Base-by-base conservation (phyloP, 2,113 vertebrate genomes). In the Blennius ocellaris region DNA sequence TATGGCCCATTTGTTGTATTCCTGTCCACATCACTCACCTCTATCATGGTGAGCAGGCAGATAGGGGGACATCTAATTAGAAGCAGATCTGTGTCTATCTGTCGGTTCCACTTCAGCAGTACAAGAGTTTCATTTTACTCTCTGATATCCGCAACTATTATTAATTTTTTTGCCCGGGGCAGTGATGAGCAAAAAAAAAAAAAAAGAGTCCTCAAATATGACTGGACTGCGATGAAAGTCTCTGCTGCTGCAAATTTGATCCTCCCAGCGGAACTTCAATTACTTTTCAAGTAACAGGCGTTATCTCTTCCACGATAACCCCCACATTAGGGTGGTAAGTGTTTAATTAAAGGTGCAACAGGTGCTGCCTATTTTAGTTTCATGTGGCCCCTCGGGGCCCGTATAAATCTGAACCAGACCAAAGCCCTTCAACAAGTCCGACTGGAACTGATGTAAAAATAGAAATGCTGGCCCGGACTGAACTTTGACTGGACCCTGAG, bases 291-390 rank as follows among this genome's bases (percentile, higher is more conserved):
- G 40, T 14, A 39, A 54, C 41, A 61, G 68, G 11, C n/a, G 3
- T 56, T 11, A 69, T 55, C 14, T 53, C 39, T 15, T 8, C 14
- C 61, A 10, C 4, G 12, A 72, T 51, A 38, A 58, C 21, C 40
- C 12, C 43, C 14, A 11, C n/a, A 62, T 67, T 61, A 3, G 51
- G 7, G 40, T 17, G 60, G 50, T 39, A 11, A 51, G 16, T 5
- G 16, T 7, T 58, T 10, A 1, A 37, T 10, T 44, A 7, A 62
- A 76, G 55, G 47, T 53, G 60, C 55, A 80, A 47, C 85, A 75
- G 58, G 73, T 82, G 53, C 37, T 44, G 62, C 41, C 55, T 48
- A 15, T 72, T 82, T 69, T 55, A 14, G 69, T 75, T 51, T 15
- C 11, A n/a, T 1, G 0, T 68, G 9, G 54, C 38, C 16, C 50